Evolutionary conservation across 2,888 invertebrate species (phyloP).

Genomic region (Netelia melanura): DNA sequence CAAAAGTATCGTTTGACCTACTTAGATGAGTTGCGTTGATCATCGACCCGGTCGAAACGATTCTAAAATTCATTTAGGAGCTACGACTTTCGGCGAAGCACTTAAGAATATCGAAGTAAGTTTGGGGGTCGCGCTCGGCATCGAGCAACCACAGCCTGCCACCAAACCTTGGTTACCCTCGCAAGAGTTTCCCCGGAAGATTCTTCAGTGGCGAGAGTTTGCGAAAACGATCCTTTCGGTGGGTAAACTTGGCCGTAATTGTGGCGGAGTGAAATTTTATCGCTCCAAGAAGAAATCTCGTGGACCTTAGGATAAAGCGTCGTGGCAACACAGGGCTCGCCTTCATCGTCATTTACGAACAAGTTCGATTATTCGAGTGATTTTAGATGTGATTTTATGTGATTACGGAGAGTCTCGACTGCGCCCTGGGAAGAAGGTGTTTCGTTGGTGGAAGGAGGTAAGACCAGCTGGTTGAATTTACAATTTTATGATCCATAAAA

Average conservation of each 20-base stretch:
- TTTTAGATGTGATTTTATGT: conserved; percentile 33
- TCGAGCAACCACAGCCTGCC: conserved; percentile 7
- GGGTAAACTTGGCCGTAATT: conserved; percentile 64
- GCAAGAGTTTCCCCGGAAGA: conserved; percentile 31
- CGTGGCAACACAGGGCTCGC: conserved; percentile 15
- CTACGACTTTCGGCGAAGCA: background rate
- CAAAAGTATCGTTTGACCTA: too few species aligned
- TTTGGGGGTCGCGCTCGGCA: background rate
- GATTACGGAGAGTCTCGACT: conserved; percentile 11
- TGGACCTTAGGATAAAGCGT: conserved; percentile 1
- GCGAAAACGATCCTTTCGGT: conserved; percentile 35
- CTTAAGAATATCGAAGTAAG: conserved; percentile 30
- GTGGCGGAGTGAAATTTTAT: conserved; percentile 64
- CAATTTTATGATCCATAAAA: conserved; percentile 3
- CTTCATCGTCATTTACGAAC: conserved; percentile 41
- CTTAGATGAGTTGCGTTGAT: too few species aligned
- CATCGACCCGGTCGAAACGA: background rate
- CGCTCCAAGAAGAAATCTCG: conserved; percentile 46
- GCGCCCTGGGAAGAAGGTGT: background rate
- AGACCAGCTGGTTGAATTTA: conserved; percentile 4
- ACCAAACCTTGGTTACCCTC: conserved; percentile 8
- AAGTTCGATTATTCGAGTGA: conserved; percentile 56
- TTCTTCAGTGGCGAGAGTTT: conserved; percentile 29
- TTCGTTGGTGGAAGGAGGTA: background rate
- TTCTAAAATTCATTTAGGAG: conserved; percentile 15